Conservation (phyloP, 2,888 invertebrate genomes). For the Galerucella calmariensis region DNA sequence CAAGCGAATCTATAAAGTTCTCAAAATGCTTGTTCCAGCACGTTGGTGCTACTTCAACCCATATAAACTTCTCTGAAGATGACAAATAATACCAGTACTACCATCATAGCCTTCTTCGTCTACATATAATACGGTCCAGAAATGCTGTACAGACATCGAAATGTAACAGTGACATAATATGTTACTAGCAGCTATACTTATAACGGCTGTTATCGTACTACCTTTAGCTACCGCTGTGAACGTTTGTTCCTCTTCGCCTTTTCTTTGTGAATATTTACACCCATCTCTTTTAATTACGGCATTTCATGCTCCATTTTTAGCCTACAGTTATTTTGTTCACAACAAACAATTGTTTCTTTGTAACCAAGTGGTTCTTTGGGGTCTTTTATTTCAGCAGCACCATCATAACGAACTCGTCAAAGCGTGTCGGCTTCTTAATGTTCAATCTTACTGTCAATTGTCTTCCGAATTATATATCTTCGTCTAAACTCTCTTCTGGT, state of each 20-base stretch:
- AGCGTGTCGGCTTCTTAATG: no score
- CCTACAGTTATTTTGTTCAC: conserved; percentile 4
- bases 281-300: no score
- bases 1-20: no score
- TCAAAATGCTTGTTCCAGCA: no score
- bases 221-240: conserved; percentile 44
- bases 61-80: conserved; percentile 21
- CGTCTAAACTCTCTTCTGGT: no score
- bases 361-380: conserved; percentile 2
- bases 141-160: conserved; percentile 53
- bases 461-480: no score
- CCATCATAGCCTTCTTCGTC: conserved; percentile 27
- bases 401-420: no score
- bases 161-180: conserved; percentile 48
- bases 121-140: conserved; percentile 44
- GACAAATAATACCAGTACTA: conserved; percentile 16
- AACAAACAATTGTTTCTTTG: conserved; percentile 6
- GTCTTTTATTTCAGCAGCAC: neutral
- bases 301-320: neutral
- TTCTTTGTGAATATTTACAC: conserved; percentile 40
- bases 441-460: no score
- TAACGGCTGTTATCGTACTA: conserved; percentile 40
- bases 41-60: no score
- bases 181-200: conserved; percentile 44
- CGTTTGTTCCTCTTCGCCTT: conserved; percentile 46